Evolutionary conservation across 2,113 vertebrate species (phyloP), one percentile per base, ranked within the genome.

Genomic region (Pachycephala philippinensis): DNA sequence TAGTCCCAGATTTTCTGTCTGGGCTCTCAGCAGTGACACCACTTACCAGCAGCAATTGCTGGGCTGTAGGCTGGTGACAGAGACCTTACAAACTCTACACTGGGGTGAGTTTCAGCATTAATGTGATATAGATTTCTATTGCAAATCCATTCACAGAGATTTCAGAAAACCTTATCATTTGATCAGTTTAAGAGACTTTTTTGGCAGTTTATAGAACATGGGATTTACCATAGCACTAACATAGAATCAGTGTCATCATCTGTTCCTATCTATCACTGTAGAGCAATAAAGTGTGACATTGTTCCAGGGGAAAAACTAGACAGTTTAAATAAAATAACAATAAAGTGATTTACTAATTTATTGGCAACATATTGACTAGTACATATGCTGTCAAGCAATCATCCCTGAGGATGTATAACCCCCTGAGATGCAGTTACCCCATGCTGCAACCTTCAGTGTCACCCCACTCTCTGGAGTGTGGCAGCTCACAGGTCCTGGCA

Each of bases 391-490:
- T 39, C 20, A 11, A 89, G 7, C 13, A 61, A 23, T 33, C 14
- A 53, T 5, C 7, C 7, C 42, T 24, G 33, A 90, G 52, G 20
- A 59, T 19, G 5, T 42, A 21, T 2, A 18, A 31, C 2, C 3
- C 2, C 5, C 7, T 2, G 3, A 60, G 16, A 3, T 44, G 5
- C 40, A 42, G 19, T 39, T 83, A 18, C 3, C 7, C 20, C 8
- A 14, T 20, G 5, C 13, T 80, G 5, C 26, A 54, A 26, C 23
- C 19, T 37, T 40, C 13, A 21, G 20, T 57, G 17, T 71, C 37
- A 69, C 6, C 7, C 8, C 5, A 12, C 22, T 39, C 1, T 2
- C 13, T 1, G 1, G 19, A n/a, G 3, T 10, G 21, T 15, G 37
- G 22, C 6, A 10, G 7, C 12, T 76, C 35, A n/a, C 27, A 50